Evolutionary conservation across 1,140 invertebrate species (phyloP), one percentile per base, ranked within the genome.

Genomic region (Hycleus phaleratus): DNA sequence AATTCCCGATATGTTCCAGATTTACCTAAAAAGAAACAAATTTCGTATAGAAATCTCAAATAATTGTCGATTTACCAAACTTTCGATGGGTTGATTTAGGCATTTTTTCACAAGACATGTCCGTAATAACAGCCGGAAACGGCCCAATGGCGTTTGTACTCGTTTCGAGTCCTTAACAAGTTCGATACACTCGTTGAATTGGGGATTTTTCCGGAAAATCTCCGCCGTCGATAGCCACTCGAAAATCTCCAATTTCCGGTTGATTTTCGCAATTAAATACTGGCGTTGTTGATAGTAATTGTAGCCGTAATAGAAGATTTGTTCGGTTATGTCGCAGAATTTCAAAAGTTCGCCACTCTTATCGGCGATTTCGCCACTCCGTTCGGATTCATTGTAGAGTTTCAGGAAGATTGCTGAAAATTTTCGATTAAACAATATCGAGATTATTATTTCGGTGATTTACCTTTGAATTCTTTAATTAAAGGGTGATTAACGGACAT

Each of bases 381-480:
- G 18, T 32, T 32, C 32, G 2, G 7, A 7, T 4, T 63, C 62
- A 26, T 62, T 63, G 12, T 74, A 65, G 49, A 80, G 71, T 61
- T 74, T 75, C 24, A 72, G 58, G 32, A 73, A 71, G 68, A 72
- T 77, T 39, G 70, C 78, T 79, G 51, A 46, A 74, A 72, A 18
- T 50, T 46, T 38, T 46, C 9, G 40, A 18, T 18, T 1, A 18
- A 18, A 18, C 18, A 18, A 18, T 18, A 18, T 12, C 18, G 18
- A 18, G 18, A 18, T 50, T 43, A 10, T 26, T 44, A 24, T 24
- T 26, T 44, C 11, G 42, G 1, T 43, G 56, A 54, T 63, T 72
- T 77, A 79, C 78, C 75, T 80, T 80, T 80, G 55, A 80, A 62
- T 68, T 80, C 74, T 66, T 77, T 79, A 59, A 79, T 71, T 45